Evolutionary conservation across 2,888 invertebrate genomes (phyloP), one percentile per base, ranked within the genome.

Genomic region (Ormyrus nitidulus): DNA sequence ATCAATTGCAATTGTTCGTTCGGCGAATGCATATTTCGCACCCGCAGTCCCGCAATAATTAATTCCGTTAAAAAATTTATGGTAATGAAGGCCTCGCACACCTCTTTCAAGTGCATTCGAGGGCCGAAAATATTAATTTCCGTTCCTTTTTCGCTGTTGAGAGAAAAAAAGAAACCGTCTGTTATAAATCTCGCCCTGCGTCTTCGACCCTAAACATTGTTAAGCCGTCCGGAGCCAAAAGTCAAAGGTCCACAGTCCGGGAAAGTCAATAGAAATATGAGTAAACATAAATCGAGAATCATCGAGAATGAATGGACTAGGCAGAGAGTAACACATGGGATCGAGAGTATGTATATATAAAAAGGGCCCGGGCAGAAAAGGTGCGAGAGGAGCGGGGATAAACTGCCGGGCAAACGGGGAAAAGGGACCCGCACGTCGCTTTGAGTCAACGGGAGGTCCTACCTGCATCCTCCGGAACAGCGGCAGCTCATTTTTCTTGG

Each of bases 201-300:
- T 78, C 59, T 58, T 46, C 51, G 56, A 46, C 11, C 19, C 54
- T 49, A 56, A 51, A 59, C 68, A 80, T 77, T 80, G 80, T 80
- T 68, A 61, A 66, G 54, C 64, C 44, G 59, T 19, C 11, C 49
- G 34, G 34, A 46, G 7, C 69, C 69, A 10, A 69, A 69, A 77
- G 69, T 68, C 61, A 59, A 70, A 66, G 72, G 44, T 34, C 34
- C 34, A 34, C 69, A 34, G 49, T 19, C 61, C 7, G 56, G 34
- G 9, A 61, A 59, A 77, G 80, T 69, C 76, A 71, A 71, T 72
- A 64, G 76, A 58, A 72, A 76, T 62, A 62, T 48, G 80, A 77
- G 80, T 76, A 80, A 76, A 80, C 68, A 77, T 77, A 77, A 64
- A 79, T 69, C 66, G 73, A 72, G 68, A 62, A 69, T 73, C 71